phyloP scores from a whole-genome alignment of 2,113 vertebrate species.

The Pelecanoides urinatrix region DNA sequence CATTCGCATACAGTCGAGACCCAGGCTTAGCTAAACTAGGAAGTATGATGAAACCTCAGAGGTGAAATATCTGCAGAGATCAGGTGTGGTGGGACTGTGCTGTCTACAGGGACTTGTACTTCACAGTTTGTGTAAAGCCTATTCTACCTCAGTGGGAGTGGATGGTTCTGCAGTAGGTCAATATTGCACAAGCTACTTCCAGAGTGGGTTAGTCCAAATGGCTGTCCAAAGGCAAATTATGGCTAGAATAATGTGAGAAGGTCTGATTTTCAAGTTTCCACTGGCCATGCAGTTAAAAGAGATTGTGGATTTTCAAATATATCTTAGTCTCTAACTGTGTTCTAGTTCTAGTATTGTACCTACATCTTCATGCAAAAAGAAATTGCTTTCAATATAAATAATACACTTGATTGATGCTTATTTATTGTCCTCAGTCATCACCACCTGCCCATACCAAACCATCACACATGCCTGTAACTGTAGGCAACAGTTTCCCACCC shows the following conservation, averaged over 20 bases:
- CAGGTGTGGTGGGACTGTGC: neutral
- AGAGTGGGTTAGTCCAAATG: neutral
- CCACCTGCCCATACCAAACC: neutral
- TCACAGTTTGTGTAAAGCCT: neutral
- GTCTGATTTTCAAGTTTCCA: neutral
- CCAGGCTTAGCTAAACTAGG: neutral
- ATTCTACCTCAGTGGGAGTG: neutral
- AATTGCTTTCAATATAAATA: neutral
- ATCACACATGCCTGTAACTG: neutral
- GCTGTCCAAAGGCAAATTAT: neutral
- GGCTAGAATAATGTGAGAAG: neutral
- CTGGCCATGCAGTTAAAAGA: neutral
- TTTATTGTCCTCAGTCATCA: neutral
- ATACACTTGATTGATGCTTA: neutral
- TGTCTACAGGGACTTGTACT: neutral
- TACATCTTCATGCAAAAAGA: neutral
- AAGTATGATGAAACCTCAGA: neutral
- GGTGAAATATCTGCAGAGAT: neutral
- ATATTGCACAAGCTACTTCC: neutral
- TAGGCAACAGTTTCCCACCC: neutral
- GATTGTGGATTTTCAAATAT: neutral
- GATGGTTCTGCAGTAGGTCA: neutral
- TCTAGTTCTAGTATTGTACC: neutral
- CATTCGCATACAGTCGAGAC: neutral
- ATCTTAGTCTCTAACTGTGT: neutral